These are phyloP conservation scores for Trichomalopsis sarcophagae DNA, from an alignment of 1,140 invertebrate genomes.

Conservation along the genomic window DNA sequence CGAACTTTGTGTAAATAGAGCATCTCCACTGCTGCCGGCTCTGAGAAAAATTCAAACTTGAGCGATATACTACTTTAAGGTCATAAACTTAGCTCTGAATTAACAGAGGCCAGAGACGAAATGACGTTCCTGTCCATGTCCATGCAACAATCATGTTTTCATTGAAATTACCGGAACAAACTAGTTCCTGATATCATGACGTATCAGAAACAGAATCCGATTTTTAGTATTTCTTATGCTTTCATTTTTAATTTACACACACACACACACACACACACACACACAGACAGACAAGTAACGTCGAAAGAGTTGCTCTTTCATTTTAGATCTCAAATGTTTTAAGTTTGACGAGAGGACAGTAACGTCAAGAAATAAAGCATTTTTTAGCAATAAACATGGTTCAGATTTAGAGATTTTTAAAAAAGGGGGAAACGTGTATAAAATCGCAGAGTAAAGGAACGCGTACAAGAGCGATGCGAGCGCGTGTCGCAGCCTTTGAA, in stretches of 20 bases:
- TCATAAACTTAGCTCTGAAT: constrained; percentile 46
- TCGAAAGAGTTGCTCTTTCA: constrained; percentile 33
- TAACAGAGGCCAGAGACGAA: constrained; percentile 43
- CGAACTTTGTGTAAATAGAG: constrained; percentile 61
- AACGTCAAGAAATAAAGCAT: constrained; percentile 51
- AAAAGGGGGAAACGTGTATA: constrained; percentile 31
- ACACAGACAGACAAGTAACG: too few relatives aligned
- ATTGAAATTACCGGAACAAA: constrained; percentile 20
- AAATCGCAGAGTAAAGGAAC: constrained; percentile 17
- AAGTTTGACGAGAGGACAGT: constrained; percentile 49
- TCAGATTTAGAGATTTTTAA: constrained; percentile 46
- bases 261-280: too few relatives aligned
- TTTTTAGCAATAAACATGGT: constrained; percentile 52
- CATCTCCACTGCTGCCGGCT: constrained; percentile 58
- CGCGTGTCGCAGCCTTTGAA: constrained; percentile 38
- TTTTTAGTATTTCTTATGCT: constrained; percentile 47
- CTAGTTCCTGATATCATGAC: constrained; percentile 68
- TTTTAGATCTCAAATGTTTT: constrained; percentile 49
- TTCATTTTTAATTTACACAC: constrained; percentile 39
- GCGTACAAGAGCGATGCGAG: constrained; percentile 28
- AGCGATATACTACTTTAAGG: constrained; percentile 50
- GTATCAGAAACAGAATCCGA: constrained; percentile 63
- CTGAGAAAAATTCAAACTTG: constrained; percentile 50
- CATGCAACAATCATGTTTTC: constrained; percentile 25
- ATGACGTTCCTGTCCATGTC: constrained; percentile 51